phyloP scores from a whole-genome alignment of 2,113 vertebrate species.

The Melanotaenia duboulayi region DNA sequence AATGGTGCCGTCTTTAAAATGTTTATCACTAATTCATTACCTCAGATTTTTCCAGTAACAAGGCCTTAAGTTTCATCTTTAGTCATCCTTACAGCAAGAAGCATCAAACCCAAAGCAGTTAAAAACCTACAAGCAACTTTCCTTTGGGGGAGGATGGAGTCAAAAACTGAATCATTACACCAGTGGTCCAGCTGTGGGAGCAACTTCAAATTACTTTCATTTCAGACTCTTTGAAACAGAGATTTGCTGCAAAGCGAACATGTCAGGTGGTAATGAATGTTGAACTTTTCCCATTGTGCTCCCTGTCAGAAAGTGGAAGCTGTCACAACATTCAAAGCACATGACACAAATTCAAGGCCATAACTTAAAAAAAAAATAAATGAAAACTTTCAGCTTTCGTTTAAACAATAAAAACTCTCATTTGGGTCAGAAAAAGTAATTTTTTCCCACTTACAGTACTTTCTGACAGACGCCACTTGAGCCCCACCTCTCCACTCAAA shows the following conservation, averaged over 20 bases:
- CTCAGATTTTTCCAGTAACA: conserved; percentile 55
- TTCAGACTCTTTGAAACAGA: conserved; percentile 34
- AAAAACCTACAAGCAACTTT: conserved; percentile 52
- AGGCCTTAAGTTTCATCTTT: conserved; percentile 62
- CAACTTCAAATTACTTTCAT: conserved; percentile 57
- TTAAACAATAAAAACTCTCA: conserved; percentile 29
- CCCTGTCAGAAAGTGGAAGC: conserved; percentile 26
- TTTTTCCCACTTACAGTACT: conserved; percentile 9
- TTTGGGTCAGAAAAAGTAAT: background rate
- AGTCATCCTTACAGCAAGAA: conserved; percentile 54
- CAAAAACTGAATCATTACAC: conserved; percentile 50
- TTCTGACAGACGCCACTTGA: conserved; percentile 3
- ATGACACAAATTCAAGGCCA: conserved; percentile 17
- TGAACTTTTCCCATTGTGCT: conserved; percentile 16
- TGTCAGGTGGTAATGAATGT: conserved; percentile 40
- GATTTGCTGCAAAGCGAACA: conserved; percentile 48
- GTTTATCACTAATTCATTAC: conserved; percentile 73
- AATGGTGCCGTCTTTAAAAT: conserved; percentile 69
- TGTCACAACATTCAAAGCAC: conserved; percentile 19
- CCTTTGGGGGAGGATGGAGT: conserved; percentile 33
- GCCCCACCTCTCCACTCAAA: conserved; percentile 25
- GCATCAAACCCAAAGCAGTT: conserved; percentile 58
- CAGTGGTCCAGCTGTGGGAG: conserved; percentile 26
- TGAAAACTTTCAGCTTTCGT: conserved; percentile 1
- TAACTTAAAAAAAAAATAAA: conserved; percentile 1